Evolutionary conservation across 64 coral and sea anemone genomes (phyloP), one percentile per base, ranked within the genome.

Genomic region (Trachythela sp.): DNA sequence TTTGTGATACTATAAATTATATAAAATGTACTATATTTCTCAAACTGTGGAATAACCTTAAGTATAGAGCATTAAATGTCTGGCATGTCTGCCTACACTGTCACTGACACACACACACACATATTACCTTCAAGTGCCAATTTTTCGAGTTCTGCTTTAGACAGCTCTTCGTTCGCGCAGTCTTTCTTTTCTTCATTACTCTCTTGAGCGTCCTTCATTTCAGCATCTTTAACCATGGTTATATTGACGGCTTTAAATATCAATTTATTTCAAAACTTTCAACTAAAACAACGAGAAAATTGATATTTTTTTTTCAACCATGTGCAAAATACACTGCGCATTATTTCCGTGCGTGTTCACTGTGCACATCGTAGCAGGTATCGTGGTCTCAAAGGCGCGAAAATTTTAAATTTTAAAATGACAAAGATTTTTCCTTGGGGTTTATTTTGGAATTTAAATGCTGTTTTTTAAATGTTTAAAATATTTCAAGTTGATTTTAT

Each of bases 181-280:
- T 80, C 33, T 1, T 80, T 80, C 75, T 80, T 80, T 30, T 80
- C 75, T 1, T 80, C 75, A 39, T 80, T 80, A 80, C 7, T 36
- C 34, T 80, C 75, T 18, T 37, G 2, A 35, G 32, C 75, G 9
- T 80, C 75, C 75, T 80, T 80, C 75, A 80, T 80, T 30, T 80
- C 75, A 80, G 37, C 33, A 80, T 80, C 75, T 80, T 80, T 80
- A 80, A 30, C 20, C 75, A 80, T 80, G 75, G 20, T 35, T 80
- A n/a, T n/a, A 30, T 35, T 18, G 33, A 9, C 6, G 13, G 17
- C 75, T 35, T 18, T 72, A 15, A 9, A 52, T 1, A 52, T n/a
- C n/a, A n/a, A n/a, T n/a, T n/a, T n/a, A 52, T 27, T 17, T 59
- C 54, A 64, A 64, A 24, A n/a, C 6, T 64, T 22, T 64, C 8